Evolutionary conservation across 2,797 vertebrate species (phyloP), one percentile per base, ranked within the genome.

Genomic region (Parambassis ranga): DNA sequence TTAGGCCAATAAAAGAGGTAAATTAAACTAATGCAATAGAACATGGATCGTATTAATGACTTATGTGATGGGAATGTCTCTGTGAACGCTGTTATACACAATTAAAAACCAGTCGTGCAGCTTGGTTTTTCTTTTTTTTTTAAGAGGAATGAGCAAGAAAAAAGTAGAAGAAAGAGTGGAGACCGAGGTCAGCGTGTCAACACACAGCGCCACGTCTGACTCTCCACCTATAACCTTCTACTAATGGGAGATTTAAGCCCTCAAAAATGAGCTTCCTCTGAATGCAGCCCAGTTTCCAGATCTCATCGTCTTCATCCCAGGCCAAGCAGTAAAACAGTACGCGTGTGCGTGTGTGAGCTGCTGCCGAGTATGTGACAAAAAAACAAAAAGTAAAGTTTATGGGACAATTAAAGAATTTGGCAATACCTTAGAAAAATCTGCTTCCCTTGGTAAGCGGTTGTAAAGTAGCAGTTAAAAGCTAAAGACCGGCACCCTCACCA

Each of bases 331-430:
- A 86, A 90, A 90, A 82, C 52, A 75, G 81, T 56, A 71, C 50
- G n/a, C n/a, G n/a, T n/a, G n/a, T 75, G 53, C 65, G 74, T 66
- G 65, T 62, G 59, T 13, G 20, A 78, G 61, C 79, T 48, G 58
- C 59, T 59, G 67, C 51, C 58, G 85, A 78, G 87, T 82, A 65
- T 24, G 58, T 32, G 24, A 58, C 61, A 66, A 14, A 57, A 37
- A 13, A 24, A 28, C 28, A 38, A 62, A 41, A 51, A 20, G 4
- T 11, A 76, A 69, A 75, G 64, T 87, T 88, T 88, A 87, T 74
- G 66, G 61, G 75, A 84, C 61, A 87, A 84, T 87, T 84, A 88
- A 73, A 73, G 63, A 71, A 82, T 79, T 66, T 87, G 85, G 85
- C 69, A 81, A 66, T 16, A 58, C 62, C 69, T 79, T 65, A 75